Base-by-base conservation (phyloP, 2,888 invertebrate genomes). In the Drosophila seclusa region DNA sequence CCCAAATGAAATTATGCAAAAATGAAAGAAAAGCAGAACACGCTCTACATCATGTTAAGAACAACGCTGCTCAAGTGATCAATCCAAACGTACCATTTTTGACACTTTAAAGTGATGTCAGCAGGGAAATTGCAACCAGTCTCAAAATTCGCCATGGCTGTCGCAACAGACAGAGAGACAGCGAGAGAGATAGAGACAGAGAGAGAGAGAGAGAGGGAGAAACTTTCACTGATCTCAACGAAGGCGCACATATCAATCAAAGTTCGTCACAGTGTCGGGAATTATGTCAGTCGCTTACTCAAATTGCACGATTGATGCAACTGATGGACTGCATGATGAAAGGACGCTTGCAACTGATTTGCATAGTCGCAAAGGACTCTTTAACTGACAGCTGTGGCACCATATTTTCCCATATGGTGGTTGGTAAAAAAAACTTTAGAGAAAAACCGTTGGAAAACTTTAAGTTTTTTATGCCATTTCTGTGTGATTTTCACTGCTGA, bases 241-340 rank as follows among this genome's bases (percentile, higher is more conserved):
- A 48, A 69, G 71, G 36, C 58, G 76, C 83, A 78, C 89, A 78
- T 84, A 92, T 91, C 91, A 91, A 91, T 91, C 91, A 91, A 91
- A 91, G 87, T 91, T 92, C 91, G 91, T 91, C 89, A 89, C 80
- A 83, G 90, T 91, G 91, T 90, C 91, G 81, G 82, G 91, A 92
- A 92, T 92, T 91, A 91, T 91, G 91, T 91, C 91, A 91, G 82
- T 87, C 87, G 83, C 82, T 87, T 91, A 83, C 91, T 92, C 91
- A 91, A 91, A 92, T 91, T 91, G 91, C 91, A 91, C 60, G 48
- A 60, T 66, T 68, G 76, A 72, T 34, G 49, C 27, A 38, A 66
- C 69, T 68, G 78, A 70, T 32, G 48, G 45, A 34, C 61, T 34
- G 27, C 38, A 42, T 74, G 70, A 72, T 68, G 68, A 65, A 60